Base-by-base conservation (phyloP, 2,888 invertebrate genomes). In the Erynnis tages region DNA sequence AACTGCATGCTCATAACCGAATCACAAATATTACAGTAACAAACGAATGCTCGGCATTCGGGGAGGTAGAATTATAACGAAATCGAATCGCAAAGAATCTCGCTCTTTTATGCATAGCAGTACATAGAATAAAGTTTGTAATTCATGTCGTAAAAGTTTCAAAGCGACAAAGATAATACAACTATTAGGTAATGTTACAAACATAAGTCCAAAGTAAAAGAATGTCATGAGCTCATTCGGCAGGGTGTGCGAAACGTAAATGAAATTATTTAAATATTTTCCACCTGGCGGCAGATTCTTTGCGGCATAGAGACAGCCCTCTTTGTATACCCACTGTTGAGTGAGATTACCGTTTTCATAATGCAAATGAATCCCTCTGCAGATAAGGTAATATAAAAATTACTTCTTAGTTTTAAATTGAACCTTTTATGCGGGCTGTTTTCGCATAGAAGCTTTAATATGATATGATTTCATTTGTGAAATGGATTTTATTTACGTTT, bases 221-320 rank as follows among this genome's bases (percentile, higher is more conserved):
- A 46, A 52, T 37, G 25, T 35, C 46, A 43, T 8, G 40, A 25
- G 23, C 53, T 40, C 43, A 57, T 58, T 35, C 16, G 10, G 13
- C 34, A 16, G 25, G 34, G 64, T 59, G 64, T 57, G 60, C 65
- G 62, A 63, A 65, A 70, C 63, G 66, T 71, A 69, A 73, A 73
- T 69, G 56, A 70, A 67, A 75, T 74, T 67, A 69, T 67, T 64
- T 62, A 62, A 63, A 69, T 69, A 65, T 59, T 65, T 67, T 65
- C 56, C 61, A 61, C 63, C 58, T 63, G 60, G 49, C 61, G 60
- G 64, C 57, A 57, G 58, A 71, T 69, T 72, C 61, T 63, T 69
- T 59, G 60, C 54, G 44, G 37, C 30, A 60, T 56, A 57, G 62
- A 65, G 61, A 61, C 60, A 55, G 54, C 47, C 29, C 49, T 37